Evolutionary conservation across 2,113 vertebrate species (phyloP).

Genomic region (Pituophis catenifer): DNA sequence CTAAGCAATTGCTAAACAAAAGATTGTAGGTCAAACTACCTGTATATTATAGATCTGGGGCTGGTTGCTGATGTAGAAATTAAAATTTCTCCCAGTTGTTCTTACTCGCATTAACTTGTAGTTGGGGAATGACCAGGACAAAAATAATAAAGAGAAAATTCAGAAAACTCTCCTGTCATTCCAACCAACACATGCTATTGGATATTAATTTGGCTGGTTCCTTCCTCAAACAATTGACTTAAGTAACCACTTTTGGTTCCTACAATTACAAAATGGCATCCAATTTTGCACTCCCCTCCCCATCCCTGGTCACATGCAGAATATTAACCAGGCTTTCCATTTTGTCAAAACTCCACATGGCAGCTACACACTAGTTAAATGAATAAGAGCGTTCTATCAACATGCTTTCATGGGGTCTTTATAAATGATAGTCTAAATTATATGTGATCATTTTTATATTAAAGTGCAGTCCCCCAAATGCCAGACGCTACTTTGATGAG

Average conservation of each 20-base stretch:
- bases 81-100: background rate
- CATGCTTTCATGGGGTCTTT: background rate
- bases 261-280: background rate
- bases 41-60: background rate
- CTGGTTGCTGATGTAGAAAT: background rate
- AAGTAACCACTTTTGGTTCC: background rate
- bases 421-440: background rate
- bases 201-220: background rate
- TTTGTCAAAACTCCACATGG: background rate
- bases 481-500: background rate
- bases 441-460: background rate
- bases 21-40: background rate
- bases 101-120: background rate
- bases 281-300: background rate
- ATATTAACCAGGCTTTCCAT: background rate
- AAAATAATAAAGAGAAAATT: background rate
- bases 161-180: background rate
- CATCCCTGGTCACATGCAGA: background rate
- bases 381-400: background rate
- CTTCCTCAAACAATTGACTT: background rate
- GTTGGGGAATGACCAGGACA: background rate
- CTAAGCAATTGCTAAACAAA: background rate
- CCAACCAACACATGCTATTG: background rate
- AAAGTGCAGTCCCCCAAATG: background rate
- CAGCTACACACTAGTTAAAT: background rate